Percentiles rank a stretch among this genome's conserved stretches.
Conservation (phyloP, 2,113 vertebrate genomes). For the Mola mola region DNA sequence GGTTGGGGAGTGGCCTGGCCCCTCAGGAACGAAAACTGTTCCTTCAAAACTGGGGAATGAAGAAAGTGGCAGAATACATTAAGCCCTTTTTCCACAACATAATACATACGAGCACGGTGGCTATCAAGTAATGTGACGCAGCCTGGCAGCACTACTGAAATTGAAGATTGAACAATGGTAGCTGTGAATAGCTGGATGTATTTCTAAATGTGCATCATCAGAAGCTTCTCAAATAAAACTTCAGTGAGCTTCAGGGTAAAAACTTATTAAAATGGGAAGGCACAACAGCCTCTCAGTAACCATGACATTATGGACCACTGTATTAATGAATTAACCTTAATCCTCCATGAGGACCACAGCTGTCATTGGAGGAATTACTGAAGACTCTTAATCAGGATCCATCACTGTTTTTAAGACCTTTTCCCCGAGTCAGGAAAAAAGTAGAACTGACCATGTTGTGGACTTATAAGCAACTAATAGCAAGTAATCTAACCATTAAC, state of each 20-base stretch:
- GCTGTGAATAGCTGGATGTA: no score
- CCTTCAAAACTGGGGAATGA: constrained; percentile 79
- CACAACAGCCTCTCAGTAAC: background rate
- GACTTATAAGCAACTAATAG: constrained; percentile 20
- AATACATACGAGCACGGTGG: no score
- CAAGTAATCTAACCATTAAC: constrained; percentile 6
- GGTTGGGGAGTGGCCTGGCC: constrained; percentile 66
- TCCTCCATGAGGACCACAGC: background rate
- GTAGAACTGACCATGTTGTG: background rate
- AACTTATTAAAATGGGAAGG: background rate
- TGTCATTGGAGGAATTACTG: no score
- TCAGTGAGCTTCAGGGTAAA: background rate
- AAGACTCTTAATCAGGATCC: background rate
- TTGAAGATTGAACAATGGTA: no score
- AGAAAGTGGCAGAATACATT: no score
- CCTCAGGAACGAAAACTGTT: constrained; percentile 47
- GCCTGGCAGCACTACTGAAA: no score
- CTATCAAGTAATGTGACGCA: background rate
- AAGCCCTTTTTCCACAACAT: no score
- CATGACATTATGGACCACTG: background rate
- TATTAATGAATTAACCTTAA: background rate
- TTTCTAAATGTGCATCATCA: no score
- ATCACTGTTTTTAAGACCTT: background rate
- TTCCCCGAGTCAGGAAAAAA: background rate
- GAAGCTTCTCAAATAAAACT: background rate